phyloP scores from a whole-genome alignment of 2,113 vertebrate genomes.

The Leucosticte australis region DNA sequence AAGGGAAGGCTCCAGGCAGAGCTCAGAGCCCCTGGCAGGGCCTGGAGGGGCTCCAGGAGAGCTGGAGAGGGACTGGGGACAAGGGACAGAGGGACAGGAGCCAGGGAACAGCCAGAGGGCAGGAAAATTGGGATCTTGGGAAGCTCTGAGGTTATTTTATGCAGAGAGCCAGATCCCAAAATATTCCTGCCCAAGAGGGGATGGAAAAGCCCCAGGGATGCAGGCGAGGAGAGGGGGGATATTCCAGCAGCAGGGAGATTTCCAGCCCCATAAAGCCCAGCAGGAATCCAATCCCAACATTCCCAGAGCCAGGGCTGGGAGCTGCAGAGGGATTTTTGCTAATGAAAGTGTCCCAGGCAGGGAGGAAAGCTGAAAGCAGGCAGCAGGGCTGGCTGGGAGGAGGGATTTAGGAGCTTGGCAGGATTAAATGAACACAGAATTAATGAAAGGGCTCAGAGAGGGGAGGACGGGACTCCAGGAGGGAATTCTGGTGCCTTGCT shows the following conservation, averaged over 20 bases:
- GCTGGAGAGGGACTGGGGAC: background rate
- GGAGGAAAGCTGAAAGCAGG: background rate
- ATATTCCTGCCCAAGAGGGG: background rate
- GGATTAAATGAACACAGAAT: background rate
- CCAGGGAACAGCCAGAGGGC: background rate
- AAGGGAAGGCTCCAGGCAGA: background rate
- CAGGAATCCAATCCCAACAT: background rate
- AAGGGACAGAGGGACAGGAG: background rate
- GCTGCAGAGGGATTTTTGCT: background rate
- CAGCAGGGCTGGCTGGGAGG: background rate
- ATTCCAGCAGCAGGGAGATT: background rate
- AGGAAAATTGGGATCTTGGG: background rate
- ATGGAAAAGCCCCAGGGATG: background rate
- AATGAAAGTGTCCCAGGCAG: background rate
- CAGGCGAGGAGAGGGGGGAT: background rate
- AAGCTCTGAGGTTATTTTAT: background rate
- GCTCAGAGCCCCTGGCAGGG: fast-evolving
- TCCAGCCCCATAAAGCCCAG: background rate
- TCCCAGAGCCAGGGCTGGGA: fast-evolving
- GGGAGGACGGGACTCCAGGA: background rate
- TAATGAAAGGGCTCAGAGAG: background rate
- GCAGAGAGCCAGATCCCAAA: background rate
- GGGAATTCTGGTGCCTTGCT: fast-evolving
- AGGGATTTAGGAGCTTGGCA: background rate
- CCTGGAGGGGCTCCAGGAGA: background rate